Evolutionary conservation across 2,113 vertebrate genomes (phyloP), one percentile per base, ranked within the genome.

Genomic region (Athene noctua): DNA sequence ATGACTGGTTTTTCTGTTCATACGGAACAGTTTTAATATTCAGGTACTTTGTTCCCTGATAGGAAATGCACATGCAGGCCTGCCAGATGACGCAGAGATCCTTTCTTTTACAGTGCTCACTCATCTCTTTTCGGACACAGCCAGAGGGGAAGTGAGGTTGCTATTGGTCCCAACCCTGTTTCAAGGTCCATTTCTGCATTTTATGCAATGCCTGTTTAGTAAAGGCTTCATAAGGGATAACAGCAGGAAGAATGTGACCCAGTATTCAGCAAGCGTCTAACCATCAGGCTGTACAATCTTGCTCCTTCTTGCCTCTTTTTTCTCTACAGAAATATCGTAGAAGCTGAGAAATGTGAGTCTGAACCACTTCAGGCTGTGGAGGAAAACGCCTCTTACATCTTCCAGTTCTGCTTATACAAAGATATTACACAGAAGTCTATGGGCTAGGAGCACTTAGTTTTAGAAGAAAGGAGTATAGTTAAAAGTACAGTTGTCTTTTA

Each of bases 81-180:
- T 87, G 61, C 36, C 72, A 94, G 65, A 88, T n/a, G 49, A 87
- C 42, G 93, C 51, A 94, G 65, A 74, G 51, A 88, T 73, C 46
- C 58, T 80, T 89, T 94, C 30, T 91, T 94, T 73, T 68, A 80
- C 36, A 58, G 49, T 32, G 25, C 30, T 94, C 59, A 70, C 63
- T 92, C 74, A 34, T 57, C 25, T 68, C 72, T 91, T 90, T 95
- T 86, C 72, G 91, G 46, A 59, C 44, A 84, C 29, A 62, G 61
- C 52, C 73, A 36, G 91, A 96, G 23, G 44, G 58, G 44, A 87
- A 91, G 52, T 86, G 83, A 83, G 63, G 47, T 81, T 92, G 36
- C n/a, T 86, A 26, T 52, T 80, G 80, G 86, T 92, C 68, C 55
- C 65, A 96, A 44, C 81, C 52, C 86, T 79, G 65, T 95, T 89